Evolutionary conservation across 2,888 invertebrate genomes (phyloP).

Genomic region (Xylophagus ater): DNA sequence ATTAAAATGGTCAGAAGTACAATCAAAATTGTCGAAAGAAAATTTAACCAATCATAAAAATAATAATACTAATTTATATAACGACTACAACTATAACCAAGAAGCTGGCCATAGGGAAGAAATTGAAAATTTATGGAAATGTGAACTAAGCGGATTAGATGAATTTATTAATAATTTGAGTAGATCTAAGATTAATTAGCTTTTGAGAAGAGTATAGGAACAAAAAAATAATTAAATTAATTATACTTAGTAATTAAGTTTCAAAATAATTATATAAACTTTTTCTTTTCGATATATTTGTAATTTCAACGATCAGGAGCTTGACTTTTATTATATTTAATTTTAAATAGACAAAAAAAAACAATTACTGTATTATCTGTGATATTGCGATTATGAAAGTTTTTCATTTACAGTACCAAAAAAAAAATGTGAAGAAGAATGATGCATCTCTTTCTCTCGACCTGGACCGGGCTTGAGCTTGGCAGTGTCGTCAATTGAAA

Average conservation of each 20-base stretch:
- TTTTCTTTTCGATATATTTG: not conserved
- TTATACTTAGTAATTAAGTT: not conserved
- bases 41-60: constrained; percentile 8
- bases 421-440: constrained; percentile 21
- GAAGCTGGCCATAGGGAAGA: constrained; percentile 13
- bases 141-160: constrained; percentile 47
- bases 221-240: not conserved
- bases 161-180: constrained; percentile 46
- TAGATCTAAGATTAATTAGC: constrained; percentile 4
- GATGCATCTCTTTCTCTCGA: constrained; percentile 15
- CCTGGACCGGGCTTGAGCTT: constrained; percentile 16
- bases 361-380: constrained; percentile 22
- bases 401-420: constrained; percentile 40
- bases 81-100: not conserved
- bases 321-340: constrained; percentile 1
- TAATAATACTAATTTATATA: constrained; percentile 18
- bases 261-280: not conserved
- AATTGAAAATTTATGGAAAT: constrained; percentile 34
- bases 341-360: constrained; percentile 9
- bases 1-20: constrained; percentile 41
- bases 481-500: constrained; percentile 14
- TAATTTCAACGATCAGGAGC: not conserved
- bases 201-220: constrained; percentile 1
- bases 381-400: constrained; percentile 34
- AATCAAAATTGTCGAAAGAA: constrained; percentile 28